A percentile compares a stretch with the other conserved stretches of the same genome.
Conservation (phyloP, 2,888 invertebrate species). For the Stenodera caucasica region DNA sequence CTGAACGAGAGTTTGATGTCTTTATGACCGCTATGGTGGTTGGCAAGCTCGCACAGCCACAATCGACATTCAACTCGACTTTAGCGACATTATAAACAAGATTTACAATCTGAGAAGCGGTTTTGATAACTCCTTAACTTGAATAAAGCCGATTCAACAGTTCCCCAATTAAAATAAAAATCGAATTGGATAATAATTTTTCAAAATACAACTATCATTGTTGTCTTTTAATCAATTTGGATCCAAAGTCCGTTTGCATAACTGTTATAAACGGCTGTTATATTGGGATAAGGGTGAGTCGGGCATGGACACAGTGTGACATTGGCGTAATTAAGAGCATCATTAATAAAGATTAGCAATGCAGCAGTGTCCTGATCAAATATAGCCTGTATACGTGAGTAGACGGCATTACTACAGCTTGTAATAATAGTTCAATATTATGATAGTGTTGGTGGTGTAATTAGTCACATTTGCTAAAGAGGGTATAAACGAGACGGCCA, state of each 20-base stretch:
- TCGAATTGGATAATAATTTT: no score
- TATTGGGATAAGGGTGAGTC: slow-evolving; percentile 39
- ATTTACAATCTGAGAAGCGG: slow-evolving; percentile 25
- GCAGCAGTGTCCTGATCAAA: slow-evolving; percentile 42
- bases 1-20: slow-evolving; percentile 47
- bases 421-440: not conserved
- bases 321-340: slow-evolving; percentile 46
- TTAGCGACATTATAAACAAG: slow-evolving; percentile 37
- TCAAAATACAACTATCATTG: no score
- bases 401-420: slow-evolving; percentile 14
- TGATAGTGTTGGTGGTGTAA: slow-evolving; percentile 17
- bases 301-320: slow-evolving; percentile 44
- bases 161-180: no score
- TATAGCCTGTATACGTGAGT: slow-evolving; percentile 23
- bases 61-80: slow-evolving; percentile 18
- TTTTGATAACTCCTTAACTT: not conserved
- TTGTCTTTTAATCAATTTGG: no score
- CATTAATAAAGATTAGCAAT: slow-evolving; percentile 49
- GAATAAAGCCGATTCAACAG: not conserved
- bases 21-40: slow-evolving; percentile 46
- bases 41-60: slow-evolving; percentile 37
- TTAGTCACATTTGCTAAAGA: slow-evolving; percentile 21
- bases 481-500: not conserved
- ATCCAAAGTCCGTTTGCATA: not conserved
- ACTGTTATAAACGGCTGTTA: not conserved